Conservation (phyloP, 1,140 invertebrate species). For the Calephelis nemesis region DNA sequence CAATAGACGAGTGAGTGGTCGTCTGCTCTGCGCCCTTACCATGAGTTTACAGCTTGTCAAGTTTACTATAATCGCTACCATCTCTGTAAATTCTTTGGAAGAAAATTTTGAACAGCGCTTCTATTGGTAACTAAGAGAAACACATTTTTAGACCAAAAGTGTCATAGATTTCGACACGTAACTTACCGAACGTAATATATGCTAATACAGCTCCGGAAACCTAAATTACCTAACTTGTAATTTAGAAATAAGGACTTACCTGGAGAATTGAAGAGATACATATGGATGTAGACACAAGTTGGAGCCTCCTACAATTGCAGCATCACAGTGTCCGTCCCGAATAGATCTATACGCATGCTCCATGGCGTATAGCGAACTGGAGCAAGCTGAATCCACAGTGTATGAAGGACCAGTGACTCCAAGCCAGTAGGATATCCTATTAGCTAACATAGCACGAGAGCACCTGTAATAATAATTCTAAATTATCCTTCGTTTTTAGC, state of each 20-base stretch:
- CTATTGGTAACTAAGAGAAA: too few relatives aligned
- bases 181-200: too few relatives aligned
- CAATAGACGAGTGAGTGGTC: too few relatives aligned
- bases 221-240: neutral
- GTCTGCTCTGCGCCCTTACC: too few relatives aligned
- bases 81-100: too few relatives aligned
- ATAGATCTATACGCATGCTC: constrained; percentile 91
- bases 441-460: constrained; percentile 93
- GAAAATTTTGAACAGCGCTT: too few relatives aligned
- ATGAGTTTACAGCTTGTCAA: too few relatives aligned
- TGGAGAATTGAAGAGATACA: constrained; percentile 90
- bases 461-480: constrained; percentile 78
- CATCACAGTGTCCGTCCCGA: constrained; percentile 87
- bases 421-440: constrained; percentile 90
- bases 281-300: constrained; percentile 92
- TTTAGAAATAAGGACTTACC: constrained; percentile 48
- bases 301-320: constrained; percentile 91
- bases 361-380: constrained; percentile 92
- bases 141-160: too few relatives aligned
- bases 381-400: constrained; percentile 93
- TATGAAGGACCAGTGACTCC: constrained; percentile 88
- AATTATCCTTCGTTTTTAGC: neutral
- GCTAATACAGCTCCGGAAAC: too few relatives aligned
- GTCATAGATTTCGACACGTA: too few relatives aligned
- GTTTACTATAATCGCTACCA: too few relatives aligned